Evolutionary conservation across 2,113 vertebrate species (phyloP).

Genomic region (Hystrix brachyura): DNA sequence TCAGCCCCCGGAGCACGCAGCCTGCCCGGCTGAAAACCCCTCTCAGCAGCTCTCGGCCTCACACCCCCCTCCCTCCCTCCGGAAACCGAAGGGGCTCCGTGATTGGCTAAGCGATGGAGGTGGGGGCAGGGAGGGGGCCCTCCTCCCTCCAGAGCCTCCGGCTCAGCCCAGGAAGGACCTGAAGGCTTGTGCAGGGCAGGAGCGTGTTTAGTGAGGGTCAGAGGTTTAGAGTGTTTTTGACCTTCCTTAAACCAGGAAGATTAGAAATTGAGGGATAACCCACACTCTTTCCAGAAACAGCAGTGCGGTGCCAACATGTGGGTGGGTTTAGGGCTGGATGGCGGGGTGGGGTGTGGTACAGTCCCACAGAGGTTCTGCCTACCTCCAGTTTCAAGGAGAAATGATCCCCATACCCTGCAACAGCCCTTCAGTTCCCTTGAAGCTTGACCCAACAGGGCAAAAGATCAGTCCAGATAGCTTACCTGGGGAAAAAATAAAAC

Average conservation of each 20-base stretch:
- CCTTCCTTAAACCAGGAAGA: slow-evolving; percentile 42
- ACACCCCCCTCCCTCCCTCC: background rate
- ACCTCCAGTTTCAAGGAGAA: background rate
- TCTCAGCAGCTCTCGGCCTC: background rate
- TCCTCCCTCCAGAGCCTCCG: accelerated
- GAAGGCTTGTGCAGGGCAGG: background rate
- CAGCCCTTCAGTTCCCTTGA: background rate
- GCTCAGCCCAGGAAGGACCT: background rate
- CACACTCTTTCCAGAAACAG: background rate
- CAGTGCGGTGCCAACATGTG: background rate
- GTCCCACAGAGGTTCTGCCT: background rate
- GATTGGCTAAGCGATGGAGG: background rate
- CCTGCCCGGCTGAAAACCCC: background rate
- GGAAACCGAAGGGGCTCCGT: background rate
- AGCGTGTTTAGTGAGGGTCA: background rate
- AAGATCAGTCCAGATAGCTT: background rate
- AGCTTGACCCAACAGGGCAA: background rate
- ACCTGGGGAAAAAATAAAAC: background rate
- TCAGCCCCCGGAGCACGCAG: slow-evolving; percentile 68
- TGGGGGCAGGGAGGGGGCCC: background rate
- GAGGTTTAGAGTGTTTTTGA: background rate
- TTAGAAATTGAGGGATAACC: background rate
- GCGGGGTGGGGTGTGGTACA: background rate
- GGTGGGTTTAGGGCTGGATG: background rate
- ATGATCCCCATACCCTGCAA: background rate